A percentile compares a stretch with the other conserved stretches of the same genome.
phyloP scores from a whole-genome alignment of 2,888 invertebrate genomes.

The Ernsta delagoae region DNA sequence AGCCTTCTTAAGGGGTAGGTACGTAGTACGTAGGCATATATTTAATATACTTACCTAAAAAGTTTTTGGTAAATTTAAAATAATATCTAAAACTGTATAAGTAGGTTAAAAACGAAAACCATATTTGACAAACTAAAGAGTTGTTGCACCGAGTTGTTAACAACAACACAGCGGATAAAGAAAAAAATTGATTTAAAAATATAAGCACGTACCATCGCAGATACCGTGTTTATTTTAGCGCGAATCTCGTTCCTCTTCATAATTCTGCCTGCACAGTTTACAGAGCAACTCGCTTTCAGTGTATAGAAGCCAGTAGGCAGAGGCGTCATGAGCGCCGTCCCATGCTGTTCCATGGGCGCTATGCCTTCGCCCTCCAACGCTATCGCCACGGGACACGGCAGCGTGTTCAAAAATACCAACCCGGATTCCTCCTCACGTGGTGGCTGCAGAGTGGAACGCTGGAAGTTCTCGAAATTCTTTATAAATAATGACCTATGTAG shows the following conservation, averaged over 20 bases:
- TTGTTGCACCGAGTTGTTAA: no score
- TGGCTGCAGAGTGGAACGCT: slow-evolving; percentile 75
- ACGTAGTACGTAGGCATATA: no score
- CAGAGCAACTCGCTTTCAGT: slow-evolving; percentile 55
- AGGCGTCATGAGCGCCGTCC: slow-evolving; percentile 71
- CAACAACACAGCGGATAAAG: no score
- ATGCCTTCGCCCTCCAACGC: slow-evolving; percentile 62
- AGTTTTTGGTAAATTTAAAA: no score
- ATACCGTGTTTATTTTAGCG: slow-evolving; percentile 59
- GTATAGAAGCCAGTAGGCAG: slow-evolving; percentile 56
- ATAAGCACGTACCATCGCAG: slow-evolving; percentile 58
- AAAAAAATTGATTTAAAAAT: no score
- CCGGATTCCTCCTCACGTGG: slow-evolving; percentile 75
- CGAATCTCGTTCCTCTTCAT: slow-evolving; percentile 57
- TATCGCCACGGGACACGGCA: slow-evolving; percentile 83
- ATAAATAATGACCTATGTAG: no score
- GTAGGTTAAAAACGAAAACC: no score
- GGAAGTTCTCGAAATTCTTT: background rate
- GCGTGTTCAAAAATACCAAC: slow-evolving; percentile 86
- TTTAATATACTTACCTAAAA: no score
- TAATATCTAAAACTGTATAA: no score
- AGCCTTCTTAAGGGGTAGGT: no score
- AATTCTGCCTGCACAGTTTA: slow-evolving; percentile 65
- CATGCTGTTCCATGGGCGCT: slow-evolving; percentile 62
- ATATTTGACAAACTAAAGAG: no score